Conservation (phyloP, 2,797 vertebrate species). For the Lemur catta region DNA sequence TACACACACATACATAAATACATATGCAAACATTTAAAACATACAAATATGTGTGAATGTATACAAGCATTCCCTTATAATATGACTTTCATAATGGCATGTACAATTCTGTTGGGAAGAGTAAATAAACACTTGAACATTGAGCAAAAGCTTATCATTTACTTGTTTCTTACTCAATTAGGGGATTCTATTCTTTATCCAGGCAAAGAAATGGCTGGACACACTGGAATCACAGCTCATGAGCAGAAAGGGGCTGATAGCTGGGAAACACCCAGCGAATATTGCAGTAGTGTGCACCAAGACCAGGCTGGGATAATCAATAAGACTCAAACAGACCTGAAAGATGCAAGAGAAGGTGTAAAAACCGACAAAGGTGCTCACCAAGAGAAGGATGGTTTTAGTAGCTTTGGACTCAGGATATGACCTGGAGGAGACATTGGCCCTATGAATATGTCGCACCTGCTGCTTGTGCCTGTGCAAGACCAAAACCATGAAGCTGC, state of each 20-base stretch:
- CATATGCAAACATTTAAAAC: neutral
- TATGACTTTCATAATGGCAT: accelerated
- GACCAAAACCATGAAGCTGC: neutral
- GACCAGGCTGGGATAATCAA: no score
- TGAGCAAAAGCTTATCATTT: neutral
- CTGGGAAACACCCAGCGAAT: neutral
- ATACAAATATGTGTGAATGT: neutral
- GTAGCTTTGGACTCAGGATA: neutral
- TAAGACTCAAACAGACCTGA: neutral
- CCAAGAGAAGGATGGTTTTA: neutral
- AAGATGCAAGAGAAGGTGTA: neutral
- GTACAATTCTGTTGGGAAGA: neutral
- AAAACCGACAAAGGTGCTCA: neutral
- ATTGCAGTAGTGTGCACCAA: neutral
- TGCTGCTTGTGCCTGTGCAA: neutral
- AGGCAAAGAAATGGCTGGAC: neutral
- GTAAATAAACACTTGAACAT: neutral
- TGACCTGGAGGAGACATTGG: neutral
- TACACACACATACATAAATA: neutral
- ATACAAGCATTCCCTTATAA: neutral
- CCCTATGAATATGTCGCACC: neutral
- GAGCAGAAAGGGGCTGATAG: neutral
- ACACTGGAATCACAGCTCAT: neutral
- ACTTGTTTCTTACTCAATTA: neutral
- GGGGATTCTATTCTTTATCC: neutral